A percentile compares a stretch with the other conserved stretches of the same genome.
These are phyloP conservation scores for Drosophila anomalipes DNA, from an alignment of 2,888 invertebrate species.

Conservation along the genomic window DNA sequence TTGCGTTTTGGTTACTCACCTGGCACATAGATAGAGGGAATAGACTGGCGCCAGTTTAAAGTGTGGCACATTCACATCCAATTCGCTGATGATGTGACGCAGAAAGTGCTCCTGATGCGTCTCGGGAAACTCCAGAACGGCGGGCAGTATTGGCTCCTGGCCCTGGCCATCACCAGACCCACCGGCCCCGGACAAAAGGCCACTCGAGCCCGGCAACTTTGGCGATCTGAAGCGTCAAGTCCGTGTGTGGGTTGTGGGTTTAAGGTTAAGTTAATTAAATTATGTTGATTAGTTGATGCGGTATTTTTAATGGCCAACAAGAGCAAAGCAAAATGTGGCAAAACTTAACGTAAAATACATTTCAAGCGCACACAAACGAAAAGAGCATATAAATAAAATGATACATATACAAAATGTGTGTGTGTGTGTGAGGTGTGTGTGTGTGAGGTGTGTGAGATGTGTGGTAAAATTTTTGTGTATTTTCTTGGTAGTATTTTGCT, in stretches of 20 bases:
- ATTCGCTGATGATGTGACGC: slow-evolving; percentile 93
- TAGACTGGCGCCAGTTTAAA: slow-evolving; percentile 99
- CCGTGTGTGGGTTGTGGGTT: background rate
- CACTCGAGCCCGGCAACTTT: slow-evolving; percentile 76
- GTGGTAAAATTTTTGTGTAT: slow-evolving; percentile 11
- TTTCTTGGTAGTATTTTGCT: slow-evolving; percentile 25
- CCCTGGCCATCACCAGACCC: slow-evolving; percentile 86
- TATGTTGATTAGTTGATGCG: slow-evolving; percentile 25
- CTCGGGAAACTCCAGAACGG: slow-evolving; percentile 97
- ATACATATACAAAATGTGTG: slow-evolving; percentile 12
- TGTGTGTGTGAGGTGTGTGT: background rate
- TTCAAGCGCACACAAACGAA: slow-evolving; percentile 49
- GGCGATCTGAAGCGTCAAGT: slow-evolving; percentile 73
- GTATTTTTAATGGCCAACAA: slow-evolving; percentile 18
- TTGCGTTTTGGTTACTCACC: slow-evolving; percentile 84
- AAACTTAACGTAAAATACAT: slow-evolving; percentile 6
- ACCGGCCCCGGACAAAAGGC: slow-evolving; percentile 59
- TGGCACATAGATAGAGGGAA: slow-evolving; percentile 96
- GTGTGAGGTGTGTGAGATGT: background rate
- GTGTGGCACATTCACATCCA: slow-evolving; percentile 94
- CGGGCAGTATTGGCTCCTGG: slow-evolving; percentile 96
- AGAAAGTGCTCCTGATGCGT: slow-evolving; percentile 97
- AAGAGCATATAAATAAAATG: slow-evolving; percentile 1
- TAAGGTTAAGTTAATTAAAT: slow-evolving; percentile 23
- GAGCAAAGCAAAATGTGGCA: slow-evolving; percentile 3